Base-by-base conservation (phyloP, 2,797 vertebrate genomes). In the Zenarchopterus dispar region DNA sequence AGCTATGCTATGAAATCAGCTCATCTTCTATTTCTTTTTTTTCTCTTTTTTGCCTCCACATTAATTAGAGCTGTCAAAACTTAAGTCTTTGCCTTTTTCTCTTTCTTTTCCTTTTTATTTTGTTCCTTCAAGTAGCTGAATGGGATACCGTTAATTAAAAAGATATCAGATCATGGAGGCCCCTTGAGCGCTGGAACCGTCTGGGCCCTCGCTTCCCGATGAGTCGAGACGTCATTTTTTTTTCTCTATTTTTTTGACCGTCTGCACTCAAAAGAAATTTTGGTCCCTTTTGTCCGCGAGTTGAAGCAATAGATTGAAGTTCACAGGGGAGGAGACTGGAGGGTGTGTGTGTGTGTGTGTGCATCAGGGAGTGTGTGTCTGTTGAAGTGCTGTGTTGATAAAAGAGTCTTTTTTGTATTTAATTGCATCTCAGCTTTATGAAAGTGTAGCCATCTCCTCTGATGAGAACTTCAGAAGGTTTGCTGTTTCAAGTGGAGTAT, bases 31-130 rank as follows among this genome's bases (percentile, higher is more conserved):
- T 59, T 50, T 54, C 63, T 68, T 67, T 78, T 56, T 52, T 8
- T 8, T 0, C 21, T 56, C 53, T 24, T 80, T 85, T 88, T 82
- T 75, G 70, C 73, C 70, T 73, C 78, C 63, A 89, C 92, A 92
- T 93, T 93, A 93, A 93, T 94, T 94, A 94, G 90, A 92, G 89
- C 88, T 93, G 93, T 93, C 93, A 93, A 91, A 94, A 93, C 89
- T 91, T 90, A 89, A 82, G 81, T 76, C 82, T 84, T 76, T 85
- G 82, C 78, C 85, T 77, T 82, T 81, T 80, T 75, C 72, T 66
- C 63, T 67, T 73, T 86, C 80, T 80, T 80, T 81, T 73, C 61
- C 63, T 84, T 82, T 84, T 88, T 91, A 91, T 92, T 91, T 89
- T 81, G 77, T 85, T 88, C 83, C 90, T 93, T 92, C 92, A 92